Evolutionary conservation across 2,797 vertebrate genomes (phyloP).

Genomic region (Danio aesculapii): DNA sequence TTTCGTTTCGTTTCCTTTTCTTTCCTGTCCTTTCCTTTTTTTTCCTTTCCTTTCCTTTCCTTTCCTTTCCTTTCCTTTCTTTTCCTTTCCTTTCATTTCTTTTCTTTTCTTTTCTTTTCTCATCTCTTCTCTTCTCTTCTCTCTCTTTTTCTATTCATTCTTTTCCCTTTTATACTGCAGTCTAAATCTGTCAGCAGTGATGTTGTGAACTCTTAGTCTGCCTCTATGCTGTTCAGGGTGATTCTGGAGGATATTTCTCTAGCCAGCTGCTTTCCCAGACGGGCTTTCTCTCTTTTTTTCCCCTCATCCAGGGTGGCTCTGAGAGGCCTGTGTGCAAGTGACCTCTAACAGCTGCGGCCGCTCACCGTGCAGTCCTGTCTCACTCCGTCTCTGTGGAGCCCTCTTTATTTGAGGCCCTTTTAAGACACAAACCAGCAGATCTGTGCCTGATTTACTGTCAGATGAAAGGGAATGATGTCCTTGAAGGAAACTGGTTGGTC

Average conservation of each 20-base stretch:
- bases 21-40: too few species aligned
- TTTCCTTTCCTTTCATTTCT: too few species aligned
- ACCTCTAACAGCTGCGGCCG: slow-evolving; percentile 71
- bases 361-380: slow-evolving; percentile 40
- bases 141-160: too few species aligned
- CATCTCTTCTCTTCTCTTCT: too few species aligned
- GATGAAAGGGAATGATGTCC: slow-evolving; percentile 29
- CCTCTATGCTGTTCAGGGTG: slow-evolving; percentile 59
- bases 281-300: slow-evolving; percentile 57
- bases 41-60: too few species aligned
- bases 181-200: too few species aligned
- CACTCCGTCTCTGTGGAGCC: slow-evolving; percentile 19
- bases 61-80: too few species aligned
- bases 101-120: too few species aligned
- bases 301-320: slow-evolving; percentile 65
- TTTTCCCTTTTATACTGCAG: too few species aligned
- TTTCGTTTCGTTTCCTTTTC: too few species aligned
- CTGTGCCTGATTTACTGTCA: slow-evolving; percentile 8
- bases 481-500: neutral
- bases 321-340: slow-evolving; percentile 35
- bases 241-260: slow-evolving; percentile 54
- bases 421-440: slow-evolving; percentile 17
- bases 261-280: slow-evolving; percentile 73
- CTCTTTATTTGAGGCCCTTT: slow-evolving; percentile 26
- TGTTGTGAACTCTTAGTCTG: neutral